Base-by-base conservation (phyloP, 2,797 vertebrate genomes). In the Rhyacichthys aspro region DNA sequence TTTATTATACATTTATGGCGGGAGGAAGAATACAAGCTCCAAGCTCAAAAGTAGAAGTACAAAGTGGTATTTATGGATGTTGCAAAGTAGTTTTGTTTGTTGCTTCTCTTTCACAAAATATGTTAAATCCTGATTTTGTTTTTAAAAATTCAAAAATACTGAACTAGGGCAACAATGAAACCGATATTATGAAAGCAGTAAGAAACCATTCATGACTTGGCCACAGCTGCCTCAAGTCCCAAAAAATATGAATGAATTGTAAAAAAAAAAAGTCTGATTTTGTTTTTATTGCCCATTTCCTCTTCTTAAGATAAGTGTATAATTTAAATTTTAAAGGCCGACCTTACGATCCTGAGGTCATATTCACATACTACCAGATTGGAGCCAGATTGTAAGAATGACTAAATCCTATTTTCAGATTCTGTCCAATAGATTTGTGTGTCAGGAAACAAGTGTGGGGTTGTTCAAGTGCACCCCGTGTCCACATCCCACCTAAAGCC, bases 401-500 rank as follows among this genome's bases (percentile, higher is more conserved):
- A 16, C 86, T 75, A 85, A 82, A 84, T 88, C 81, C 63, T 74
- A 76, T 86, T 80, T 81, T 82, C 74, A 78, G 7, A 47, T 41
- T 60, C 47, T 37, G 0, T 15, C 37, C 62, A 36, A 60, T 14
- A 53, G 58, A 72, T 59, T 50, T 66, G 62, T 69, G 48, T 70
- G 47, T 66, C n/a, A 73, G 47, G 57, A 58, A 52, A 43, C 63
- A 19, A 73, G 62, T 79, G 69, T 60, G 69, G 18, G 54, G 59
- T 72, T 67, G 33, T 82, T 70, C 77, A 42, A 74, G 76, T 63
- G 53, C 62, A 59, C 48, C 68, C 60, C 70, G 15, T 54, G 53
- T 76, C 63, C 61, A 79, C 79, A 88, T 89, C 85, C 67, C 67
- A 70, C 67, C 60, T 70, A 77, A 86, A 82, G 52, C 85, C 81